Evolutionary conservation across 1,140 invertebrate species (phyloP).

Genomic region (Steinernema feltiae): DNA sequence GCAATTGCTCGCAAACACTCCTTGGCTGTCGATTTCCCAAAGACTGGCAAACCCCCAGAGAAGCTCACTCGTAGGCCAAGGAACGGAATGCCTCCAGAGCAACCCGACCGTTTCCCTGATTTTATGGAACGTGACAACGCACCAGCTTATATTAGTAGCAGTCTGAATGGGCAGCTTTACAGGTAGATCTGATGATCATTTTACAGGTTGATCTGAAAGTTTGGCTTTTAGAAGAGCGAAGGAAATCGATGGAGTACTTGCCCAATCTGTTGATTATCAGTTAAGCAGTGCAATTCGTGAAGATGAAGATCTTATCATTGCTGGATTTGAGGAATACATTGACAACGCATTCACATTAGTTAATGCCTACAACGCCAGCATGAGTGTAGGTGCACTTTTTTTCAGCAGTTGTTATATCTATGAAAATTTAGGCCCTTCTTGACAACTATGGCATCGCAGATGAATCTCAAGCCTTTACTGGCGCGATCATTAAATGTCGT

Average conservation of each 20-base stretch:
- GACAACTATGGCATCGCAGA: slow-evolving; percentile 42
- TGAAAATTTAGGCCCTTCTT: slow-evolving; percentile 34
- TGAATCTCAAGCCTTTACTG: slow-evolving; percentile 46
- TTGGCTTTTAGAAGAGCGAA: slow-evolving; percentile 4
- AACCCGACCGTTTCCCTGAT: slow-evolving; percentile 40
- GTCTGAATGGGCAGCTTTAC: slow-evolving; percentile 45
- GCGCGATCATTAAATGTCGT: slow-evolving; percentile 33
- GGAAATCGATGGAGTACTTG: not conserved
- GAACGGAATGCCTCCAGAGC: slow-evolving; percentile 24
- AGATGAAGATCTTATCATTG: slow-evolving; percentile 31
- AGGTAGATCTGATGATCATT: slow-evolving; percentile 10
- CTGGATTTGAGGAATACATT: slow-evolving; percentile 38
- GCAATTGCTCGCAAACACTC: slow-evolving; percentile 45
- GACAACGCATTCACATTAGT: slow-evolving; percentile 22
- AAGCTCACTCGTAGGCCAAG: not conserved
- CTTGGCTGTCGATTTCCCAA: slow-evolving; percentile 51
- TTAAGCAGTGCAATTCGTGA: slow-evolving; percentile 9
- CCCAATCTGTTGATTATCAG: slow-evolving; percentile 4
- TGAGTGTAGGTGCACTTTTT: slow-evolving; percentile 24
- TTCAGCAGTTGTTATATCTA: not conserved
- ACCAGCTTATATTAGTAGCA: slow-evolving; percentile 38
- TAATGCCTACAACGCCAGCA: slow-evolving; percentile 35
- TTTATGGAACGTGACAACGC: slow-evolving; percentile 47
- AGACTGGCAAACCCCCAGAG: slow-evolving; percentile 41
- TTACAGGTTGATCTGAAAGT: not conserved